These are phyloP conservation scores for Alloplasta piceator DNA, from an alignment of 2,888 invertebrate genomes.

Conservation along the genomic window DNA sequence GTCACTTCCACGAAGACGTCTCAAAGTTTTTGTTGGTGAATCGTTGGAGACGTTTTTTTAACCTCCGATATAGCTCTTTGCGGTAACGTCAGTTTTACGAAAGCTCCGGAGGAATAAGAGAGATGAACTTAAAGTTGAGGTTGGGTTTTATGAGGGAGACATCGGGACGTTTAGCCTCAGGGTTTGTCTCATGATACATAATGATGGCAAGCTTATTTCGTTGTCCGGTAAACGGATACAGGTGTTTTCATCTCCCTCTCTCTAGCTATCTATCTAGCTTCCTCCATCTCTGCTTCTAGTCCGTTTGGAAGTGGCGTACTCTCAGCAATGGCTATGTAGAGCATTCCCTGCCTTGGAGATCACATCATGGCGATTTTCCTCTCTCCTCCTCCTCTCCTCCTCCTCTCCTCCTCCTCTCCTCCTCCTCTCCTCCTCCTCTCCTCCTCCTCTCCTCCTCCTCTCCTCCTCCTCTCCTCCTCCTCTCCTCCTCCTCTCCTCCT, in stretches of 20 bases:
- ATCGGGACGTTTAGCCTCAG: conserved; percentile 71
- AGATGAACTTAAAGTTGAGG: conserved; percentile 71
- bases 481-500: no score
- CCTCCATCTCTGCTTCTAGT: background rate
- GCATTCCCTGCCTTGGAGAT: no score
- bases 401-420: no score
- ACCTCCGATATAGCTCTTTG: no score
- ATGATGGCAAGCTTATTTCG: conserved; percentile 3
- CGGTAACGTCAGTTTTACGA: background rate
- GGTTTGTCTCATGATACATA: background rate
- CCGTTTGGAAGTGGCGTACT: background rate
- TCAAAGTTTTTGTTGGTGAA: no score
- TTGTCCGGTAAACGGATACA: conserved; percentile 38
- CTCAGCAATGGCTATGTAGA: conserved; percentile 9
- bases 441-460: no score
- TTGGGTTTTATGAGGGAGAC: conserved; percentile 73
- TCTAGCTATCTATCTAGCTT: background rate
- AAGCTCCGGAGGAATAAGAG: conserved; percentile 67
- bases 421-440: no score
- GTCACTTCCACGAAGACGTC: no score
- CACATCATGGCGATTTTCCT: no score
- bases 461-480: no score
- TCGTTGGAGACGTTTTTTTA: no score
- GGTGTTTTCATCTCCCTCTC: conserved; percentile 11
- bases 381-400: no score